Evolutionary conservation across 2,888 invertebrate species (phyloP).

Genomic region (Acholoe squamosa): DNA sequence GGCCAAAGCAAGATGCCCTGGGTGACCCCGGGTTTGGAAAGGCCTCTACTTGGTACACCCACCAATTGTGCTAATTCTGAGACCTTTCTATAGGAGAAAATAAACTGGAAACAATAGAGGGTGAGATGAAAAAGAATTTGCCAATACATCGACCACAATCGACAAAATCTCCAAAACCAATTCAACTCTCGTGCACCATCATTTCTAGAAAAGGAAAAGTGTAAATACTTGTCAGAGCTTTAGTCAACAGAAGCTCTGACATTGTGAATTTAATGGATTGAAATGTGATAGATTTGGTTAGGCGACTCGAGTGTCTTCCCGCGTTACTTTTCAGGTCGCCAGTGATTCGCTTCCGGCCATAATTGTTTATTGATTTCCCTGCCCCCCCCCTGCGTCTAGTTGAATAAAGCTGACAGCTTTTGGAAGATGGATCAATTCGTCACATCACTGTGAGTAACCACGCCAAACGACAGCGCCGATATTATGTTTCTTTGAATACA

Average conservation of each 20-base stretch:
- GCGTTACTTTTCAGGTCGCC: slow-evolving; percentile 10
- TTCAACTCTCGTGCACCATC: too few relatives aligned
- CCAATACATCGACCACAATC: too few relatives aligned
- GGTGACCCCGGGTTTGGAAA: not conserved
- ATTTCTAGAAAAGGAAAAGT: too few relatives aligned
- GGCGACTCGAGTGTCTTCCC: not conserved
- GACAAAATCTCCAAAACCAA: too few relatives aligned
- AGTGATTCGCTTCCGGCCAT: slow-evolving; percentile 18
- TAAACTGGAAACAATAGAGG: too few relatives aligned
- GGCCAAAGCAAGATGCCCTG: not conserved
- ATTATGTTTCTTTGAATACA: slow-evolving; percentile 57
- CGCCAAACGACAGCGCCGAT: slow-evolving; percentile 23
- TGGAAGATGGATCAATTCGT: slow-evolving; percentile 39
- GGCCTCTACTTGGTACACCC: not conserved
- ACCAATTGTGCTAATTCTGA: too few relatives aligned
- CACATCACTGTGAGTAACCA: slow-evolving; percentile 48
- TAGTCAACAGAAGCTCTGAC: too few relatives aligned
- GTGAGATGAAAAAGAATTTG: too few relatives aligned
- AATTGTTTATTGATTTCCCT: slow-evolving; percentile 41
- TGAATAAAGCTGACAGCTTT: slow-evolving; percentile 48
- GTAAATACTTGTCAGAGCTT: too few relatives aligned
- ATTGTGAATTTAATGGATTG: too few relatives aligned
- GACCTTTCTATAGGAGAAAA: too few relatives aligned
- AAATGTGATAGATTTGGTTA: too few relatives aligned
- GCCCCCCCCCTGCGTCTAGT: not conserved